phyloP scores from a whole-genome alignment of 2,113 vertebrate genomes.

The Pangasianodon gigas region DNA sequence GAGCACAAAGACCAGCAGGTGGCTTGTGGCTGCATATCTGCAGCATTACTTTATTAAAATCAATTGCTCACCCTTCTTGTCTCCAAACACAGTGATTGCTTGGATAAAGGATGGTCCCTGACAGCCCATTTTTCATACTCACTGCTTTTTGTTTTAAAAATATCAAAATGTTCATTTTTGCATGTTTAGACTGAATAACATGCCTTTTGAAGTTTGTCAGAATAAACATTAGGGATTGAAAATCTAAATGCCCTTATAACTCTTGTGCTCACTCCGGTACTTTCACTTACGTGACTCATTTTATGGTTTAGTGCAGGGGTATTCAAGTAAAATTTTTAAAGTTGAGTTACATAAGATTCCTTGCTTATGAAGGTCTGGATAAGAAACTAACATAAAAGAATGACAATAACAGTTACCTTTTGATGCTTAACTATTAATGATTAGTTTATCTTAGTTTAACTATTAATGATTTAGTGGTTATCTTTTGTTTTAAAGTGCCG shows the following conservation, averaged over 20 bases:
- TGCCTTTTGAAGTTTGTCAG: conserved; percentile 24
- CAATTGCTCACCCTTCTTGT: conserved; percentile 32
- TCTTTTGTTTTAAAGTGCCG: neutral
- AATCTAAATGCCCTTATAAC: neutral
- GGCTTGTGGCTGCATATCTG: conserved; percentile 3
- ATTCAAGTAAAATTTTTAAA: neutral
- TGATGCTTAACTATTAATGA: neutral
- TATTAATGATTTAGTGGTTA: neutral
- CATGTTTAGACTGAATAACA: conserved; percentile 39
- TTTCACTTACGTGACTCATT: neutral
- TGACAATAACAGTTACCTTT: neutral
- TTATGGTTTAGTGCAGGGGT: neutral
- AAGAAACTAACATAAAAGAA: neutral
- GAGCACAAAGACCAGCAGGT: neutral
- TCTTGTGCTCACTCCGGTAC: neutral
- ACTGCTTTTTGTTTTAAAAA: conserved; percentile 48
- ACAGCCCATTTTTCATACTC: conserved; percentile 56
- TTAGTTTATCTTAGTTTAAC: neutral
- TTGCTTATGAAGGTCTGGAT: neutral
- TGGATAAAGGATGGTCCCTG: conserved; percentile 38
- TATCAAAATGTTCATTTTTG: conserved; percentile 34
- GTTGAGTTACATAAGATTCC: neutral
- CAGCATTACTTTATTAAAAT: conserved; percentile 56
- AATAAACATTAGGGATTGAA: conserved; percentile 8
- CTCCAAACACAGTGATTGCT: conserved; percentile 54